Base-by-base conservation (phyloP, 2,797 vertebrate genomes). In the Bufotes viridis region DNA sequence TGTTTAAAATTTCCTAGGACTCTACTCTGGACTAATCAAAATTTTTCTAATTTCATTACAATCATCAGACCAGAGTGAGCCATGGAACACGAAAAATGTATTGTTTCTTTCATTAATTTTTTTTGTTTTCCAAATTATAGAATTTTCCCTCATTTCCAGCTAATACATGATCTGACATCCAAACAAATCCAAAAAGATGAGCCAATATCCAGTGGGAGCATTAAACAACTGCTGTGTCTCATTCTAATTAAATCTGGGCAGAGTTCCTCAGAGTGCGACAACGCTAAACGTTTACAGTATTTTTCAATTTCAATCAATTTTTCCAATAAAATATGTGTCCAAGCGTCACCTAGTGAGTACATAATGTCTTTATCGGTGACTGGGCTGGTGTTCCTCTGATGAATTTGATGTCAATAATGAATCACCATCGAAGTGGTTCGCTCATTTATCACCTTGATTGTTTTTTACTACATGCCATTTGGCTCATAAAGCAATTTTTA, bases 161-260 rank as follows among this genome's bases (percentile, higher is more conserved):
- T 81, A 42, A 65, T 60, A 60, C 55, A 29, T 80, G 10, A 61
- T 67, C 24, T 22, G 24, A 55, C 53, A 75, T 4, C 60, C n/a
- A 78, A 61, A 70, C 1, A 53, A 61, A 2, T 78, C 65, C 85
- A 63, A 75, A 70, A 10, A 0, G 11, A 24, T 26, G 67, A 82
- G 67, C 67, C 69, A 75, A 75, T 53, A 51, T 75, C 17, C 70
- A 74, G 29, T 81, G 22, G 81, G 78, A 70, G 18, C 60, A 63
- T 75, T 87, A 63, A 75, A 75, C 67, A 74, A 61, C 86, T 63
- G 51, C 26, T 69, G 22, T 49, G 11, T 88, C 26, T 84, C 65
- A 49, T 80, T 88, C 82, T 88, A 88, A 85, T 84, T 74, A 61
- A 42, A 84, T 84, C 80, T 84, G 65, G 87, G 75, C 53, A 88